Base-by-base conservation (phyloP, 2,797 vertebrate species). In the Gephyroberyx darwinii region DNA sequence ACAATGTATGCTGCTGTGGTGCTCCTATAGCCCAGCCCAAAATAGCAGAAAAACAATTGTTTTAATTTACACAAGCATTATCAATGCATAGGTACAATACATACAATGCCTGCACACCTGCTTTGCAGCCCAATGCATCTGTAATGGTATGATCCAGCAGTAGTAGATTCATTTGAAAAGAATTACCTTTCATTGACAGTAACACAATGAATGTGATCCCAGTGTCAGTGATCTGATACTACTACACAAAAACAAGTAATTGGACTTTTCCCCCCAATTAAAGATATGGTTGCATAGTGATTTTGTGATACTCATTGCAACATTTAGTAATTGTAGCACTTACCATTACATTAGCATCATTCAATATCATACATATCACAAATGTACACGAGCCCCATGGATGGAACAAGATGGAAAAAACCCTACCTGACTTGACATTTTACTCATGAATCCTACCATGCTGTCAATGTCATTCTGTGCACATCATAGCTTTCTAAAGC, bases 401-500 rank as follows among this genome's bases (percentile, higher is more conserved):
- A 68, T 63, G 53, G 20, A 59, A 16, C 20, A 39, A 7, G 75
- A 0, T 54, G 13, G n/a, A 10, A 48, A 55, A n/a, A 62, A 69
- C 69, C 60, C 55, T 41, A 58, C 45, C 67, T 53, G 53, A 73
- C 75, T 59, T 70, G 7, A 69, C 9, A 59, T 63, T 22, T 60
- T 43, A 60, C 20, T 16, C 12, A 45, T 45, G 43, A 45, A 45
- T 45, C 43, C 5, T 14, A 31, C 16, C 6, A 41, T 58, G 31
- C 60, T 16, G n/a, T 16, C 35, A 52, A 59, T 14, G 76, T 82
- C 31, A 57, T 81, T 80, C 88, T 93, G 92, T 93, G 91, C 90
- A 79, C 76, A 78, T 79, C 66, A 53, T 35, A 91, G 83, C 83
- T 0, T 84, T 88, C 22, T 74, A 1, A 19, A 9, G 39, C 73